phyloP scores from a whole-genome alignment of 1,140 invertebrate genomes.

The Apis dorsata region DNA sequence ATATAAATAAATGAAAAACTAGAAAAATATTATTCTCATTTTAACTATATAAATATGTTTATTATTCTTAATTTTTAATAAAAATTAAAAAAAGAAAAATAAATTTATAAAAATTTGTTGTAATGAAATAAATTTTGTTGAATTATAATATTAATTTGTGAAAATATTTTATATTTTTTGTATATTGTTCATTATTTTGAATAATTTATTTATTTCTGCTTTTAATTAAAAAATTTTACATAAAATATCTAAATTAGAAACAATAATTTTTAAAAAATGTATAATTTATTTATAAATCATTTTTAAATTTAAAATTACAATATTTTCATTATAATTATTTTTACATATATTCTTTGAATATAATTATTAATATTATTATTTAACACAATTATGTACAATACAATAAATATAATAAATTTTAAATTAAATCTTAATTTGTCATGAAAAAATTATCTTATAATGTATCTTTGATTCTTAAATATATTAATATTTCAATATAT shows the following conservation, averaged over 20 bases:
- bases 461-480: constrained; percentile 3
- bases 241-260: background rate
- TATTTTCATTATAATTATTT: background rate
- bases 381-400: constrained; percentile 1
- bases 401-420: background rate
- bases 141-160: background rate
- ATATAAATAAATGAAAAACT: too few relatives aligned
- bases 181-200: background rate
- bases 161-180: background rate
- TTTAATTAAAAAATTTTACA: background rate
- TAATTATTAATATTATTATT: background rate
- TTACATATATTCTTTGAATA: background rate
- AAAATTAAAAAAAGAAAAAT: too few relatives aligned
- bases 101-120: too few relatives aligned
- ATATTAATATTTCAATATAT: background rate
- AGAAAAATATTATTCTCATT: too few relatives aligned
- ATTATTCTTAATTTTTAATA: too few relatives aligned
- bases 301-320: constrained; percentile 7
- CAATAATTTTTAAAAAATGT: background rate
- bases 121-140: background rate
- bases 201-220: background rate
- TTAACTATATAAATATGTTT: too few relatives aligned
- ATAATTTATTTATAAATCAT: constrained; percentile 35
- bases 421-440: background rate
- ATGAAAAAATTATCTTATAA: background rate